Conservation (phyloP, 2,797 vertebrate species). For the Oceanodroma leucorhoa region DNA sequence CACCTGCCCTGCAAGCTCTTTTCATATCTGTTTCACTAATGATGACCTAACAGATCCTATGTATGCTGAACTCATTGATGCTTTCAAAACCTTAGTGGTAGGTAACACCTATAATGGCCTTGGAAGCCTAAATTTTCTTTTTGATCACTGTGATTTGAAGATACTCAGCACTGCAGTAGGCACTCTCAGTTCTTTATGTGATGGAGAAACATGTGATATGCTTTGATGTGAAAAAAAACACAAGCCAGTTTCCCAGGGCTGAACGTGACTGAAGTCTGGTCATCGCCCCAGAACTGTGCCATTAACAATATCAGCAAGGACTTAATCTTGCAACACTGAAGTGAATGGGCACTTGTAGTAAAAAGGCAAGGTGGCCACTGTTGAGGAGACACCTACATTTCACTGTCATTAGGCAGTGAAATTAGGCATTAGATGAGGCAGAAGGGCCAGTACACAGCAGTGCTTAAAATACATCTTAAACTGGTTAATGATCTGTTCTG, state of each 20-base stretch:
- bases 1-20: background rate
- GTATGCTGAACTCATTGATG: accelerated
- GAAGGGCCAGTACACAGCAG: background rate
- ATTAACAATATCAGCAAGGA: background rate
- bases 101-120: background rate
- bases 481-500: background rate
- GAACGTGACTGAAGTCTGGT: background rate
- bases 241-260: background rate
- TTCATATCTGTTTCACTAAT: background rate
- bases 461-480: background rate
- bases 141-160: background rate
- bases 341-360: background rate
- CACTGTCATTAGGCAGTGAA: background rate
- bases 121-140: background rate
- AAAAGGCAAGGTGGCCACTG: background rate
- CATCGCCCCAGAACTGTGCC: background rate
- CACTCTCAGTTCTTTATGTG: background rate
- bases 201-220: accelerated
- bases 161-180: background rate
- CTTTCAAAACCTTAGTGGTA: background rate
- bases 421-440: background rate
- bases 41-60: background rate
- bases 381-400: background rate
- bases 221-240: background rate
- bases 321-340: background rate